phyloP scores from a whole-genome alignment of 2,797 vertebrate genomes.

The Erethizon dorsatum region DNA sequence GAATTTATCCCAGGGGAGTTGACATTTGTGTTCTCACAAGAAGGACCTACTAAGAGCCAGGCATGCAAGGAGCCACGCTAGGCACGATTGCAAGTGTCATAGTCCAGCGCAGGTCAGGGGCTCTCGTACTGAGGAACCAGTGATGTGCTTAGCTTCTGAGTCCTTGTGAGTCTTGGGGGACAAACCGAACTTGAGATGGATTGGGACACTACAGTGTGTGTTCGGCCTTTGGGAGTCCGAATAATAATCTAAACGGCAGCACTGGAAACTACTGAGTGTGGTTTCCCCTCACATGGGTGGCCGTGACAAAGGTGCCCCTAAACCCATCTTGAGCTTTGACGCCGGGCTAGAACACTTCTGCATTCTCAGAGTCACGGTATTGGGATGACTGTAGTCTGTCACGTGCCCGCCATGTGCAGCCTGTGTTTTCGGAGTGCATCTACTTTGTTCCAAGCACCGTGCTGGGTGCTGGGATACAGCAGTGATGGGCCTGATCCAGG shows the following conservation, averaged over 20 bases:
- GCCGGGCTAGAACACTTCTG: rapidly evolving
- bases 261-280: background rate
- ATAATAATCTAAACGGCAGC: background rate
- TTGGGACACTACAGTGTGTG: background rate
- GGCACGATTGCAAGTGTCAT: rapidly evolving
- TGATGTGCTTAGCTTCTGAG: background rate
- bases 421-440: background rate
- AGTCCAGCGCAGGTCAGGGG: too few relatives aligned
- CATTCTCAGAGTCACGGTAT: background rate
- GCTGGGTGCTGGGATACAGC: background rate
- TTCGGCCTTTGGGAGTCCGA: slow-evolving; percentile 4
- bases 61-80: background rate
- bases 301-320: rapidly evolving
- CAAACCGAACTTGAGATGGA: background rate
- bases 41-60: background rate
- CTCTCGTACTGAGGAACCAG: background rate
- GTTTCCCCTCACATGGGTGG: background rate
- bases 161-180: slow-evolving; percentile 35
- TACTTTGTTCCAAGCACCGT: background rate
- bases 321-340: background rate
- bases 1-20: background rate
- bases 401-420: rapidly evolving
- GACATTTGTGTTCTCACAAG: background rate
- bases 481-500: too few relatives aligned
- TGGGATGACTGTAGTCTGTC: rapidly evolving